phyloP scores from a whole-genome alignment of 2,888 invertebrate genomes.

The Papilio protenor region DNA sequence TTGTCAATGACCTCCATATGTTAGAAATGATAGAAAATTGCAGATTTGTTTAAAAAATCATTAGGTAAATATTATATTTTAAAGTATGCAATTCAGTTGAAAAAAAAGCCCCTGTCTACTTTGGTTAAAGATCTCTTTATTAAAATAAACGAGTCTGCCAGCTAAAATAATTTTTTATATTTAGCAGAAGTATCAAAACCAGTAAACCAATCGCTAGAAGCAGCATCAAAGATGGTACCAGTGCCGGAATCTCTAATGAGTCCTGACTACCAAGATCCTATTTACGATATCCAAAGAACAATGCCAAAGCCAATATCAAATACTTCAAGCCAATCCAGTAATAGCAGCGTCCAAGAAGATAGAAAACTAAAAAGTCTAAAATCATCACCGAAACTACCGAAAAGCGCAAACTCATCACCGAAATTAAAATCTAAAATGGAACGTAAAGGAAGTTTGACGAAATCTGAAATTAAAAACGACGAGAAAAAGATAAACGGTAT shows the following conservation, averaged over 20 bases:
- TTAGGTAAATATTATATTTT: no score
- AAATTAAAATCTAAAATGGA: constrained; percentile 75
- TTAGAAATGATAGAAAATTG: no score
- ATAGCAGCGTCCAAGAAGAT: constrained; percentile 71
- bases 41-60: no score
- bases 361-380: constrained; percentile 62
- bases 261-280: constrained; percentile 88
- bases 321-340: constrained; percentile 70
- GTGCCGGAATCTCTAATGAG: constrained; percentile 95
- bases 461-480: constrained; percentile 58
- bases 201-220: constrained; percentile 87
- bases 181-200: constrained; percentile 58
- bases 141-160: neutral
- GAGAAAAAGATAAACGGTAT: constrained; percentile 69
- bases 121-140: neutral
- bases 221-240: constrained; percentile 94
- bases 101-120: no score
- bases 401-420: constrained; percentile 79
- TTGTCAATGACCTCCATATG: no score
- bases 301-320: constrained; percentile 67
- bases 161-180: constrained; percentile 13
- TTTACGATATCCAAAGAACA: constrained; percentile 75
- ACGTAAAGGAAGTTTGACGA: constrained; percentile 74
- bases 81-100: no score
- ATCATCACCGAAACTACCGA: constrained; percentile 75